Conservation (phyloP, 2,888 invertebrate species). For the Alviniconcha strummeri region DNA sequence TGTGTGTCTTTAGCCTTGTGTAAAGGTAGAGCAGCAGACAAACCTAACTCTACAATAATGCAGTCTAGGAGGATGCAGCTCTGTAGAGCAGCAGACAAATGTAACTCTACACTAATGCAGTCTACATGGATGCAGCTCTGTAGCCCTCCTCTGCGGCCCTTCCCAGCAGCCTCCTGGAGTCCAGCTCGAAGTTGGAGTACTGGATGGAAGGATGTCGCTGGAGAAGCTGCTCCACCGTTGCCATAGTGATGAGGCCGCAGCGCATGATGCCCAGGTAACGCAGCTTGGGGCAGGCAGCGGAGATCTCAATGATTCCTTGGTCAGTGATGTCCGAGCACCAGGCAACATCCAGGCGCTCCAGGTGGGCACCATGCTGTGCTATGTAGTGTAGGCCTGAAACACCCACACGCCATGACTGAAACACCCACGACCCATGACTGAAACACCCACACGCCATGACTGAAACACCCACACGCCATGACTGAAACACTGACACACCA, state of each 20-base stretch:
- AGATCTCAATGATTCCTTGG: conserved; percentile 53
- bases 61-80: too few species aligned
- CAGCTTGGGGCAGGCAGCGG: conserved; percentile 52
- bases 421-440: neutral
- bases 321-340: conserved; percentile 64
- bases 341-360: conserved; percentile 63
- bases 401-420: too few species aligned
- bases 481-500: too few species aligned
- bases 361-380: conserved; percentile 47
- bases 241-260: conserved; percentile 59
- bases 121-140: neutral
- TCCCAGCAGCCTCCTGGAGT: conserved; percentile 56
- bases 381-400: conserved; percentile 52
- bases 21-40: too few species aligned
- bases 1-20: too few species aligned
- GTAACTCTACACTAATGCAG: too few species aligned
- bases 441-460: too few species aligned
- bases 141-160: conserved; percentile 38
- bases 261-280: conserved; percentile 63
- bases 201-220: conserved; percentile 55
- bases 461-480: too few species aligned
- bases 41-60: too few species aligned
- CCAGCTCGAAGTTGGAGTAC: conserved; percentile 64
- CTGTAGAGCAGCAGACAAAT: too few species aligned
- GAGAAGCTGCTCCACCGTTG: conserved; percentile 55